A percentile compares a stretch with the other conserved stretches of the same genome.
These are phyloP conservation scores for Danio aesculapii DNA, from an alignment of 2,797 vertebrate genomes.

Conservation along the genomic window DNA sequence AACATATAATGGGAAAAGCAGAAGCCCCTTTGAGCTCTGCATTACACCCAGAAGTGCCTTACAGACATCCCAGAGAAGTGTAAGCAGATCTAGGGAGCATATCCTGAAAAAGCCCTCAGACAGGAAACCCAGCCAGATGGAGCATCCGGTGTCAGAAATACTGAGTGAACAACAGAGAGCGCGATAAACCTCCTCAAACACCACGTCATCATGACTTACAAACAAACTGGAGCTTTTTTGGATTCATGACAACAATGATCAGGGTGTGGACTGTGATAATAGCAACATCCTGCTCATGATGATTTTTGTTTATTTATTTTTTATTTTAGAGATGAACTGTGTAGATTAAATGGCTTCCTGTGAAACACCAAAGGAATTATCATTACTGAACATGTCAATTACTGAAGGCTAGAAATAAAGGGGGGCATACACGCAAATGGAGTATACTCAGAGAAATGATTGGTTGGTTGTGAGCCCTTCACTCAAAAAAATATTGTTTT, in stretches of 20 bases:
- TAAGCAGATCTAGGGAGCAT: constrained; percentile 60
- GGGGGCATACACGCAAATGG: not conserved
- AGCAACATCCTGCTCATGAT: constrained; percentile 47
- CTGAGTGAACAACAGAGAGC: constrained; percentile 66
- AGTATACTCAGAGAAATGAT: too few species aligned
- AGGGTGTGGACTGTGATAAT: constrained; percentile 44
- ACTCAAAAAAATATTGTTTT: too few species aligned
- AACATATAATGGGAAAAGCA: constrained; percentile 54
- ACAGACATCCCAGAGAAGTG: constrained; percentile 72
- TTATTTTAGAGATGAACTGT: constrained; percentile 13
- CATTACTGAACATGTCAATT: not conserved
- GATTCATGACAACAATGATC: constrained; percentile 55
- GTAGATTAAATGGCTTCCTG: constrained; percentile 36
- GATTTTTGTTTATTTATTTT: not conserved
- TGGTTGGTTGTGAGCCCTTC: too few species aligned
- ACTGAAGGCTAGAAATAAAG: too few species aligned
- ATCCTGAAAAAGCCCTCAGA: constrained; percentile 61
- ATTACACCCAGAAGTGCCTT: constrained; percentile 72
- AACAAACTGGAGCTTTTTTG: constrained; percentile 44
- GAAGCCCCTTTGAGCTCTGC: constrained; percentile 55
- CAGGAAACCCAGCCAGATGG: constrained; percentile 75
- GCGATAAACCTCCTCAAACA: constrained; percentile 63
- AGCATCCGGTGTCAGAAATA: constrained; percentile 77
- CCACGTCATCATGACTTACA: constrained; percentile 64
- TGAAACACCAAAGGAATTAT: constrained; percentile 17